Conservation (phyloP, 2,888 invertebrate genomes). For the Plagodis pulveraria region DNA sequence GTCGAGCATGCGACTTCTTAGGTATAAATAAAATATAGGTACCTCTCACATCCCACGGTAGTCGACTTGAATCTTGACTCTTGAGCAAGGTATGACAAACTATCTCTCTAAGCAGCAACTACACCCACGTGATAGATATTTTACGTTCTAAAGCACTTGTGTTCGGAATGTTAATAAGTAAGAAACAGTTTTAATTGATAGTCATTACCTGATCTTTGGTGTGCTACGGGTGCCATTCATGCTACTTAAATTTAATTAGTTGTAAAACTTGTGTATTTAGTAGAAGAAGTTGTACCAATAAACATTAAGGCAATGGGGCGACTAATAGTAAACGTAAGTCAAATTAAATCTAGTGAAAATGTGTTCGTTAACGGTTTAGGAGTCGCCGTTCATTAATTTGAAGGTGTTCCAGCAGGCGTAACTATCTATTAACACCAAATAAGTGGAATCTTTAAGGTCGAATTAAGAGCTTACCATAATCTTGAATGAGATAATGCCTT, state of each 20-base stretch:
- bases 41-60: conserved; percentile 24
- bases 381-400: not conserved
- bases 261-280: conserved; percentile 7
- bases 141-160: conserved; percentile 30
- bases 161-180: conserved; percentile 29
- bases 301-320: conserved; percentile 16
- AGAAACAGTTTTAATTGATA: conserved; percentile 29
- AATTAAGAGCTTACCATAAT: no score
- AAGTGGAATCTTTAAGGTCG: not conserved
- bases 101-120: conserved; percentile 27
- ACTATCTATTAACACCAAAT: conserved; percentile 1
- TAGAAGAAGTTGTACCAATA: not conserved
- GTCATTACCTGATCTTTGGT: conserved; percentile 29
- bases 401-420: conserved; percentile 4
- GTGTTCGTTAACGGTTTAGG: not conserved
- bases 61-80: conserved; percentile 28
- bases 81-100: conserved; percentile 37
- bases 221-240: conserved; percentile 12
- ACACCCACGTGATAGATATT: conserved; percentile 31
- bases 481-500: no score
- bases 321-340: not conserved
- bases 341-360: no score
- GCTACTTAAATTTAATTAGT: conserved; percentile 13
- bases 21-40: conserved; percentile 53
- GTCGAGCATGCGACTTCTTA: conserved; percentile 61